A percentile compares a stretch with the other conserved stretches of the same genome.
phyloP scores from a whole-genome alignment of 2,888 invertebrate genomes.

The Brachypterus glaber region DNA sequence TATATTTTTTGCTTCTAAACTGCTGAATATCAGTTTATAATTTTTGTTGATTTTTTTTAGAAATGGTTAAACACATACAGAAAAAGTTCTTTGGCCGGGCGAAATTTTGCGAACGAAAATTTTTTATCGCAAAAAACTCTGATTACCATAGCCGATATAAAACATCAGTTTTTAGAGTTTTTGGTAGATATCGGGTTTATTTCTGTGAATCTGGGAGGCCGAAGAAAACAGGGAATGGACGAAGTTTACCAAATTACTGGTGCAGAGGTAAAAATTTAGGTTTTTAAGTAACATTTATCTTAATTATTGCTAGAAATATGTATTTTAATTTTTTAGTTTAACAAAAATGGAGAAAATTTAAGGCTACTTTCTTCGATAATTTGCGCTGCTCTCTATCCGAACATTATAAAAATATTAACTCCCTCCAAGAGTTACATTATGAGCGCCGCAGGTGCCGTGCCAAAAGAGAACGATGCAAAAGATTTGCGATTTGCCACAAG shows the following conservation, averaged over 20 bases:
- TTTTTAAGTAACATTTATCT: constrained; percentile 1
- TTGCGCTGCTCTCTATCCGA: constrained; percentile 88
- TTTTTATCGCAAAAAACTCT: constrained; percentile 74
- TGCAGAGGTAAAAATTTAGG: constrained; percentile 22
- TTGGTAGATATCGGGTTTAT: constrained; percentile 72
- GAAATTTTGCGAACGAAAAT: constrained; percentile 73
- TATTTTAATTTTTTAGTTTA: constrained; percentile 46
- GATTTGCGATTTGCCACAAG: constrained; percentile 68
- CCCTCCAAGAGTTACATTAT: constrained; percentile 69
- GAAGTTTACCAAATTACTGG: constrained; percentile 43
- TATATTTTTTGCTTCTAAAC: neutral
- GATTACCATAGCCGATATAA: constrained; percentile 77
- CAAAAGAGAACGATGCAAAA: constrained; percentile 57
- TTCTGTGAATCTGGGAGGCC: constrained; percentile 53
- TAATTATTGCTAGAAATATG: neutral
- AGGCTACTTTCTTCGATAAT: constrained; percentile 72
- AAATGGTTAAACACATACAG: constrained; percentile 69
- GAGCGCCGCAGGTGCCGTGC: constrained; percentile 65
- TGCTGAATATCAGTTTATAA: too few species aligned
- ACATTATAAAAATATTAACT: constrained; percentile 74
- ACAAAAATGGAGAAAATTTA: constrained; percentile 64
- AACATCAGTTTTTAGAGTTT: constrained; percentile 68
- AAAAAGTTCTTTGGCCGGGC: constrained; percentile 59
- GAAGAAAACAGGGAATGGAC: constrained; percentile 50
- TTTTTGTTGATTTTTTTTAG: constrained; percentile 45